A percentile compares a stretch with the other conserved stretches of the same genome.
Evolutionary conservation across 1,140 invertebrate species (phyloP).

Genomic region (Orussus abietinus): DNA sequence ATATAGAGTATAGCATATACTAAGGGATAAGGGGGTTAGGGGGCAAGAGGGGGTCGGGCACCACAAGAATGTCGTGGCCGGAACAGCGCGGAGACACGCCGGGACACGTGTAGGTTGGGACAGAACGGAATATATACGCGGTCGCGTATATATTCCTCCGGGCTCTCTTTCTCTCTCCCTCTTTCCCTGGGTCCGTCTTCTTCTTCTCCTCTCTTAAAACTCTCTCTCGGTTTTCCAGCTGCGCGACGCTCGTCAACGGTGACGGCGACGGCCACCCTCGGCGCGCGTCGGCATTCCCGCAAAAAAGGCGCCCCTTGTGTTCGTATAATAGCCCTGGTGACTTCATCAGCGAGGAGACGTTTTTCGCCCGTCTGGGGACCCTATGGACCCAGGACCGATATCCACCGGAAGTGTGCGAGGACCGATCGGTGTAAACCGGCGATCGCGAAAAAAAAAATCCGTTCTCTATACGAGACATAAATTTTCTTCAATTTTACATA

Average conservation of each 20-base stretch:
- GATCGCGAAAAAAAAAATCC: no score
- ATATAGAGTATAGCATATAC: no score
- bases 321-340: slow-evolving; percentile 23
- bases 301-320: slow-evolving; percentile 30
- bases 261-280: slow-evolving; percentile 47
- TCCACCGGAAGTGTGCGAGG: no score
- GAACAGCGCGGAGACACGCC: slow-evolving; percentile 40
- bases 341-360: slow-evolving; percentile 21
- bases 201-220: slow-evolving; percentile 2
- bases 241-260: slow-evolving; percentile 48
- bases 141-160: neutral
- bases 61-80: slow-evolving; percentile 35
- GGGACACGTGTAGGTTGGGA: slow-evolving; percentile 50
- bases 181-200: slow-evolving; percentile 13
- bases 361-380: slow-evolving; percentile 17
- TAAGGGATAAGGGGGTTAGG: no score
- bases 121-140: slow-evolving; percentile 34
- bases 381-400: no score
- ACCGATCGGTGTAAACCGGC: no score
- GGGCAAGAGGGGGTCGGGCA: no score
- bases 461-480: no score
- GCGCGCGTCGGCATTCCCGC: slow-evolving; percentile 27
- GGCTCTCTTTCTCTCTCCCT: slow-evolving; percentile 20
- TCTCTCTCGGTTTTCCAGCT: slow-evolving; percentile 43
- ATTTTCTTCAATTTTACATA: no score